Percentiles rank a stretch among this genome's conserved stretches.
These are phyloP conservation scores for Lasioglossum pauxillum DNA, from an alignment of 2,888 invertebrate species.

Conservation along the genomic window DNA sequence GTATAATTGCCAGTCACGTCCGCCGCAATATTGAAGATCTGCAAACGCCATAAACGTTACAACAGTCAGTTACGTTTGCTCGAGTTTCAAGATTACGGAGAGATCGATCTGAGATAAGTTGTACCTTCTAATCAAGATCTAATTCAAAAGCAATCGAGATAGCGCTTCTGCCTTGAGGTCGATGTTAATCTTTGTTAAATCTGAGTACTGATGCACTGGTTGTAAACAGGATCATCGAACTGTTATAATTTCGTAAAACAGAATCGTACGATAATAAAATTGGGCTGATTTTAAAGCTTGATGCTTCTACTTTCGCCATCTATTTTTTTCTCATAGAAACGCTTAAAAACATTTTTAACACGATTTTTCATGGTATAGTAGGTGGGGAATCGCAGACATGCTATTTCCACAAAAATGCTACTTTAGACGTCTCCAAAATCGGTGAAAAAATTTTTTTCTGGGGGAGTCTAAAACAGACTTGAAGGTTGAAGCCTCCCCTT, in stretches of 20 bases:
- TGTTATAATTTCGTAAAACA: neutral
- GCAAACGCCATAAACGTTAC: neutral
- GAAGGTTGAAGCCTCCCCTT: neutral
- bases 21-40: neutral
- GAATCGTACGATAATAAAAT: neutral
- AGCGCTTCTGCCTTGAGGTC: neutral
- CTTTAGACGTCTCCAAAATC: neutral
- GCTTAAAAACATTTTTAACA: too few relatives aligned
- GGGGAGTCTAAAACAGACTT: accelerated
- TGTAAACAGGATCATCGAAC: neutral
- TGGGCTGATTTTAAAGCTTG: neutral
- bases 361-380: neutral
- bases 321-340: neutral
- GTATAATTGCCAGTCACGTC: neutral
- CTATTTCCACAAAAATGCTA: neutral
- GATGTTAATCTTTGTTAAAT: neutral
- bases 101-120: neutral
- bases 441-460: neutral
- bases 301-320: neutral
- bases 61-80: neutral
- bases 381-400: neutral
- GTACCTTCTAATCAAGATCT: neutral
- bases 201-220: neutral
- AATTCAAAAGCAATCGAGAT: neutral
- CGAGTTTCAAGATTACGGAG: neutral